Percentiles rank a stretch among this genome's conserved stretches.
Evolutionary conservation across 2,888 invertebrate species (phyloP).

Genomic region (Gordius sp.): DNA sequence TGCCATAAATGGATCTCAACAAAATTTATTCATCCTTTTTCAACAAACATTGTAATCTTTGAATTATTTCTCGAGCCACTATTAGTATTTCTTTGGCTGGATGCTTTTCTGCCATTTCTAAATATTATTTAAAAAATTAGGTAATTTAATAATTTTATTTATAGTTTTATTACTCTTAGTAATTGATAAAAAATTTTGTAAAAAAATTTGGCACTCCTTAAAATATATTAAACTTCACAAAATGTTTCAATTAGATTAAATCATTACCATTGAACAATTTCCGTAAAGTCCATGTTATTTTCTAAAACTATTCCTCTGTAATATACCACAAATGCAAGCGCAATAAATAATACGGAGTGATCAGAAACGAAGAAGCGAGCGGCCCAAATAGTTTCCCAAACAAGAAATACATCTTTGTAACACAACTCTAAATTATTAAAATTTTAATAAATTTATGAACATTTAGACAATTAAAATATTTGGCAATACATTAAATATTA

Average conservation of each 20-base stretch:
- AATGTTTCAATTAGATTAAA: too few species aligned
- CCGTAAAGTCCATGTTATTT: constrained; percentile 87
- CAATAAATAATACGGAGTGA: constrained; percentile 71
- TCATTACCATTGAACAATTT: too few species aligned
- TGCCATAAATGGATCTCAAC: too few species aligned
- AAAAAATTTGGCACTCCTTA: too few species aligned
- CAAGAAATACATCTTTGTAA: constrained; percentile 65
- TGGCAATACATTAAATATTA: too few species aligned
- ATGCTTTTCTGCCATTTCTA: constrained; percentile 14
- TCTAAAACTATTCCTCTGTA: constrained; percentile 75
- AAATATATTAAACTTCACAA: too few species aligned
- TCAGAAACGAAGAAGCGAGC: constrained; percentile 55
- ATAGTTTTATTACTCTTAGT: too few species aligned
- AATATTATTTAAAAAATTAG: constrained; percentile 12
- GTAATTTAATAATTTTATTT: too few species aligned
- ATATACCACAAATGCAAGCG: constrained; percentile 61
- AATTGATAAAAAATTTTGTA: too few species aligned
- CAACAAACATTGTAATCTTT: neutral
- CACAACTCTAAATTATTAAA: constrained; percentile 50
- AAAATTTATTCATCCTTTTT: too few species aligned
- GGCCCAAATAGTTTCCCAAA: constrained; percentile 91
- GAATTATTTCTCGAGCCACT: neutral
- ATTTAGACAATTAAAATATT: too few species aligned
- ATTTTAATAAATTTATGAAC: too few species aligned
- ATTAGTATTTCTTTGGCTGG: neutral